phyloP scores from a whole-genome alignment of 2,888 invertebrate genomes.

The Gandaritis pyraliata region DNA sequence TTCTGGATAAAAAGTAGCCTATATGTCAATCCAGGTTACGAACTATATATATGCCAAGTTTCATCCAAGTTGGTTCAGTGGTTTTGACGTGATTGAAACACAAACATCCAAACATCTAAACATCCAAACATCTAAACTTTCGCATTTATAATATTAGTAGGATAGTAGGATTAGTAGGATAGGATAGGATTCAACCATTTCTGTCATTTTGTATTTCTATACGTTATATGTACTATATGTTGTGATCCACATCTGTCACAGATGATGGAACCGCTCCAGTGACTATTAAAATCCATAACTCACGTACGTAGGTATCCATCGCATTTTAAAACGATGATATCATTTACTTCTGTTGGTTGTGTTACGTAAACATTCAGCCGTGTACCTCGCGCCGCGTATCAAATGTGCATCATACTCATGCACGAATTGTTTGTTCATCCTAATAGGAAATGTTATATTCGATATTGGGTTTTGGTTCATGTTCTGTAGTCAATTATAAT shows the following conservation, averaged over 20 bases:
- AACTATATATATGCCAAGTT: no score
- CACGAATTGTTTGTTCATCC: constrained; percentile 18
- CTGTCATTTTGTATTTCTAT: constrained; percentile 32
- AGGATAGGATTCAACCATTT: constrained; percentile 33
- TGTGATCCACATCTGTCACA: constrained; percentile 37
- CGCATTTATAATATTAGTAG: no score
- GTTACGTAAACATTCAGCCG: constrained; percentile 45
- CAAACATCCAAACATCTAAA: no score
- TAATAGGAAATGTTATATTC: constrained; percentile 10
- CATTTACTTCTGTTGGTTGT: constrained; percentile 45
- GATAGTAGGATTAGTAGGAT: no score
- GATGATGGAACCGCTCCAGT: constrained; percentile 27
- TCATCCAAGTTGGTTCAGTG: no score
- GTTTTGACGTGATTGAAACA: no score
- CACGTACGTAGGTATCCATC: constrained; percentile 32
- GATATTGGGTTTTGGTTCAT: background rate
- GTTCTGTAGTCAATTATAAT: no score
- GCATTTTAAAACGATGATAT: constrained; percentile 46
- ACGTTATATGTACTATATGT: constrained; percentile 22
- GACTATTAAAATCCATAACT: constrained; percentile 39
- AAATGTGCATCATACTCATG: constrained; percentile 38
- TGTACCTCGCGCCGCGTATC: constrained; percentile 28
- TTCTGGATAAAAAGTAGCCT: no score
- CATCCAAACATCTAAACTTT: no score
- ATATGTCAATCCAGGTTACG: no score